phyloP scores from a whole-genome alignment of 2,113 vertebrate genomes.

The Coreoperca whiteheadi region DNA sequence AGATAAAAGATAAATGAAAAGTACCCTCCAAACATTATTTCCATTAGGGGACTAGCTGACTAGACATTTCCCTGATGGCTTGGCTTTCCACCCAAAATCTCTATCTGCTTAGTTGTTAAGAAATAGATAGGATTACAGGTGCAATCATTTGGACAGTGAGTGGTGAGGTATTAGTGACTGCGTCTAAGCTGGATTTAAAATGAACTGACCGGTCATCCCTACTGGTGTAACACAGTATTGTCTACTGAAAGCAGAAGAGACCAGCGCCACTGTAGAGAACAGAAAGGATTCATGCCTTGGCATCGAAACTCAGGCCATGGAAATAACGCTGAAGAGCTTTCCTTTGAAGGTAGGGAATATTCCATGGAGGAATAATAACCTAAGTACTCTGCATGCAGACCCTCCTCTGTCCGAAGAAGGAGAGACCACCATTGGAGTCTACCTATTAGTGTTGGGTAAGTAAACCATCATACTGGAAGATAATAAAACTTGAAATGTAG shows the following conservation, averaged over 20 bases:
- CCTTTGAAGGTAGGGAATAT: constrained; percentile 84
- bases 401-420: constrained; percentile 86
- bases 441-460: constrained; percentile 86
- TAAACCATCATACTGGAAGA: constrained; percentile 22
- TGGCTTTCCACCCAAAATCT: constrained; percentile 63
- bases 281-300: constrained; percentile 56
- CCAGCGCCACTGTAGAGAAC: constrained; percentile 33
- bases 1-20: constrained; percentile 24
- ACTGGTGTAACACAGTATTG: constrained; percentile 27
- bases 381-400: constrained; percentile 84
- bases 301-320: constrained; percentile 65
- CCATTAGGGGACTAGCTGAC: background rate
- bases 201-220: constrained; percentile 41
- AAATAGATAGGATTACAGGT: constrained; percentile 77
- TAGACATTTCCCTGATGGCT: constrained; percentile 33
- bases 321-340: constrained; percentile 83
- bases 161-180: constrained; percentile 65
- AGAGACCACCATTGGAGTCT: constrained; percentile 88
- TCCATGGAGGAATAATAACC: constrained; percentile 91
- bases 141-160: constrained; percentile 57
- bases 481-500: background rate
- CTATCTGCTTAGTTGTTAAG: constrained; percentile 67
- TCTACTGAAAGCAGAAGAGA: constrained; percentile 43
- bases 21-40: background rate
- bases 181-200: constrained; percentile 81